Evolutionary conservation across 1,140 invertebrate genomes (phyloP).

Genomic region (Trichomalopsis sarcophagae): DNA sequence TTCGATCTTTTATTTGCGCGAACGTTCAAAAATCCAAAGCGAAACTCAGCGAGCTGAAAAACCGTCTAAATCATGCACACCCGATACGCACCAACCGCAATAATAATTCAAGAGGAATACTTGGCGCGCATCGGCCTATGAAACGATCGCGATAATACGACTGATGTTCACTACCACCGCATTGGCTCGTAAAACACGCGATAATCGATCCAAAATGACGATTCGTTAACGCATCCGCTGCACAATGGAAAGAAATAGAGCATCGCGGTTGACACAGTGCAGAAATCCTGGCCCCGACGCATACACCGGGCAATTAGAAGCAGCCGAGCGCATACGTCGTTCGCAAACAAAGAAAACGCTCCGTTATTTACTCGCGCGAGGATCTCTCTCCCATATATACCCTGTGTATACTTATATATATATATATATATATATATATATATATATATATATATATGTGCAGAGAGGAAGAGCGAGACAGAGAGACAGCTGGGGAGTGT

Average conservation of each 20-base stretch:
- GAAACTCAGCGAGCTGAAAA: neutral
- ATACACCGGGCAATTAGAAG: slow-evolving; percentile 20
- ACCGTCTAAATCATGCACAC: neutral
- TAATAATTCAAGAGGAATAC: neutral
- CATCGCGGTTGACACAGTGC: neutral
- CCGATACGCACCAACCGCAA: neutral
- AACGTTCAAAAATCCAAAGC: too few species aligned
- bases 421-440: neutral
- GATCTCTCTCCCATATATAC: neutral
- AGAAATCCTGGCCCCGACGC: neutral
- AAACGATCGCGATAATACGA: neutral
- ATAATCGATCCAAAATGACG: neutral
- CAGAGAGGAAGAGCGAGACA: neutral
- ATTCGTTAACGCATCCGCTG: too few species aligned
- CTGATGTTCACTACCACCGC: neutral
- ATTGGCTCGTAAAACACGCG: neutral
- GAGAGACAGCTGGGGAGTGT: neutral
- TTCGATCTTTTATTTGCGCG: too few species aligned
- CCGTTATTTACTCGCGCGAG: slow-evolving; percentile 24
- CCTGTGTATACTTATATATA: too few species aligned
- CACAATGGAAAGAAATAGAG: neutral
- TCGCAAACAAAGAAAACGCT: slow-evolving; percentile 26
- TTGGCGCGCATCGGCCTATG: neutral
- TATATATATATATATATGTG: neutral
- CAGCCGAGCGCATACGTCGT: neutral